These are phyloP conservation scores for Drosophila suboccidentalis DNA, from an alignment of 2,888 invertebrate species.

Conservation along the genomic window DNA sequence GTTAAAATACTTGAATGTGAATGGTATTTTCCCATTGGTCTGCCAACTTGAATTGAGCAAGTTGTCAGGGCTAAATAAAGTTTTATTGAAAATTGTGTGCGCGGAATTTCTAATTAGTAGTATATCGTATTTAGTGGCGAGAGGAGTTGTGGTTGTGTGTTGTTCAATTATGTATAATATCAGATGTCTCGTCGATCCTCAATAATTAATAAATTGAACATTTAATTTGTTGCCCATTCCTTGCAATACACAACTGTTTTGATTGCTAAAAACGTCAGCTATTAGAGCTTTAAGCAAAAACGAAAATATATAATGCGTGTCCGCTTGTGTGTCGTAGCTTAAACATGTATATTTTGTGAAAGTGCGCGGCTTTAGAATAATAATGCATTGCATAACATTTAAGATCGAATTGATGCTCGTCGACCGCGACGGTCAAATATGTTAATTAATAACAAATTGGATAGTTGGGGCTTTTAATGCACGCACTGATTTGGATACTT, in stretches of 20 bases:
- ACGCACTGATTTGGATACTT: background rate
- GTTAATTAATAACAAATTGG: background rate
- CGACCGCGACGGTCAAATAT: background rate
- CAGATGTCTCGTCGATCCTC: background rate
- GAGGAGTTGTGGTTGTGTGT: slow-evolving; percentile 5
- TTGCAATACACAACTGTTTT: background rate
- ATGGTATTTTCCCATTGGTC: slow-evolving; percentile 9
- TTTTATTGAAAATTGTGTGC: slow-evolving; percentile 26
- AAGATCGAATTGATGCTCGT: background rate
- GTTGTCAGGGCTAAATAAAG: slow-evolving; percentile 18
- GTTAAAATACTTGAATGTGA: background rate
- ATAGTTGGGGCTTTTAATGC: background rate
- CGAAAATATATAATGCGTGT: background rate
- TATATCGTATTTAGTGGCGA: slow-evolving; percentile 15
- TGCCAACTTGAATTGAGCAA: slow-evolving; percentile 20
- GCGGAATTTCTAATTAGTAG: slow-evolving; percentile 10
- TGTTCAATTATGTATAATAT: background rate
- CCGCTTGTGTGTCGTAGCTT: background rate
- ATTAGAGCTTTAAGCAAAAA: background rate
- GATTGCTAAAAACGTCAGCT: background rate
- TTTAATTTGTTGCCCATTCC: background rate
- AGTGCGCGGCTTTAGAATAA: background rate
- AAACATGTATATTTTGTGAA: background rate
- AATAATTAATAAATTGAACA: background rate
- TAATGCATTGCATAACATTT: background rate